Evolutionary conservation across 2,797 vertebrate species (phyloP), one percentile per base, ranked within the genome.

Genomic region (Falco rusticolus): DNA sequence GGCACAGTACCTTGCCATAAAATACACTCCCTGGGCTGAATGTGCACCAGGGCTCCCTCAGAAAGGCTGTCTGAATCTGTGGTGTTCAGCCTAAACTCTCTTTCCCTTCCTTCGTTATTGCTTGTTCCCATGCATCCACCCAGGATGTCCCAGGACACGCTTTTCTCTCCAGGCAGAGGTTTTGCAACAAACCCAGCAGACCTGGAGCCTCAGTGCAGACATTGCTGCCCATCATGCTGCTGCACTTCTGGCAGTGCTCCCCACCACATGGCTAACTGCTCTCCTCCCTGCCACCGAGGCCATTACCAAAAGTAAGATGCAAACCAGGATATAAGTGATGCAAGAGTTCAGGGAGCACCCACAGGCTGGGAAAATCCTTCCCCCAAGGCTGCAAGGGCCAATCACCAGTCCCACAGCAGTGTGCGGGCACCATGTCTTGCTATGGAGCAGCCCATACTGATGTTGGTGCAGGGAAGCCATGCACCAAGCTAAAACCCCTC

Each of bases 221-320:
- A 26, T 2, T 0, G 0, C 53, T 66, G 76, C 20, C n/a, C n/a
- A 43, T 18, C 34, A 45, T 16, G 13, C 21, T 33, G 11, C 69
- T 1, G 1, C 1, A 1, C 43, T 57, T 22, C 34, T 1, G 1
- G 48, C 78, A 63, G 51, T 0, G 2, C 13, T 59, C 15, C 31
- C 50, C 25, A 51, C 17, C 48, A 45, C 43, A 34, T 0, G 0
- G 28, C 33, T 56, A 29, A 28, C 10, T 0, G 2, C 16, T 16
- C 28, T 39, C 8, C 33, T 79, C 50, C 61, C 37, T 45, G 24
- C 7, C 1, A 1, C 54, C 39, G 11, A 37, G 39, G 45, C 41
- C 5, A 0, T 50, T 25, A 48, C 45, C 1, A 0, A 72, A 86
- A 72, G 68, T 11, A 48, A 39, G 60, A 51, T 50, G 28, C 21